Evolutionary conservation across 2,797 vertebrate genomes (phyloP).

Genomic region (Hozukius guyotensis): DNA sequence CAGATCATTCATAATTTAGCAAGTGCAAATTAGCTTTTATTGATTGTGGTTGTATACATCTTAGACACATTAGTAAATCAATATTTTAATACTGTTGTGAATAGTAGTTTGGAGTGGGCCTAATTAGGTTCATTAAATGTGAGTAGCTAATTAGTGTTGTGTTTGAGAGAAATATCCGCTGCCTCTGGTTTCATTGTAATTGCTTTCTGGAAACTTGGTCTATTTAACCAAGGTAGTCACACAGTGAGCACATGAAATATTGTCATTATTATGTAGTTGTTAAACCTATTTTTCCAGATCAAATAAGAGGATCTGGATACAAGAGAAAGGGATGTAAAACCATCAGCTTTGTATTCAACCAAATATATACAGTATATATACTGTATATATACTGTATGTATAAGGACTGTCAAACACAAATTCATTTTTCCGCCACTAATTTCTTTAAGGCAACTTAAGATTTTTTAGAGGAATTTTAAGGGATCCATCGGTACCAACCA

Average conservation of each 20-base stretch:
- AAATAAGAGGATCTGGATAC: neutral
- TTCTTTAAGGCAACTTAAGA: accelerated
- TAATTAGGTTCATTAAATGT: conserved; percentile 69
- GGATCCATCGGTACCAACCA: no score
- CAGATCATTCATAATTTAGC: conserved; percentile 62
- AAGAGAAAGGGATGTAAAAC: neutral
- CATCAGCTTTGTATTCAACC: neutral
- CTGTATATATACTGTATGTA: no score
- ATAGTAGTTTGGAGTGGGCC: conserved; percentile 38
- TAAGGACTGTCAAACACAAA: no score
- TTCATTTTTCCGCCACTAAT: no score
- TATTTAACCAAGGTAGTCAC: neutral
- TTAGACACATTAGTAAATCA: conserved; percentile 52
- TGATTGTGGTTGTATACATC: conserved; percentile 59
- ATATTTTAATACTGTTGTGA: conserved; percentile 54
- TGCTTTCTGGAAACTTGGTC: conserved; percentile 25
- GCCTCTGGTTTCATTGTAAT: conserved; percentile 20
- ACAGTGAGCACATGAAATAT: neutral
- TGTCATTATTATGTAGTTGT: neutral
- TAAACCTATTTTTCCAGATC: neutral
- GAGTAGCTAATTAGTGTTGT: conserved; percentile 57
- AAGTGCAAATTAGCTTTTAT: conserved; percentile 56
- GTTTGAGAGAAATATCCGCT: conserved; percentile 35
- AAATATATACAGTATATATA: neutral
- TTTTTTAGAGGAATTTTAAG: no score